These are phyloP conservation scores for Crotalus horridus DNA, from an alignment of 2,113 vertebrate genomes.

Conservation along the genomic window DNA sequence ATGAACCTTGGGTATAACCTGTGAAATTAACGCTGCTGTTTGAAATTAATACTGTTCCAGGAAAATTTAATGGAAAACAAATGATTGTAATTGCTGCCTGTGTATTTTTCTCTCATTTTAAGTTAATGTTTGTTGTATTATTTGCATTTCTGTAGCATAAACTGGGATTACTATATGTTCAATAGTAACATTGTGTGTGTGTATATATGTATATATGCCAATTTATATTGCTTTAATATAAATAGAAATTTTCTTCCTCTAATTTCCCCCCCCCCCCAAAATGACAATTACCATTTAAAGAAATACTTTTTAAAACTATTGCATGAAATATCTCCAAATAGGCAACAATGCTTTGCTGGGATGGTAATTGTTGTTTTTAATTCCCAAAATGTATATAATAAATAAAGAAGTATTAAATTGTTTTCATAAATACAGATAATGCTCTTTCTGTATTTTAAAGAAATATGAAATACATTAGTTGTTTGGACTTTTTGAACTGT, in stretches of 20 bases:
- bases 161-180: slow-evolving; percentile 3
- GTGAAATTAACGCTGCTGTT: background rate
- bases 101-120: background rate
- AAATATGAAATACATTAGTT: slow-evolving; percentile 5
- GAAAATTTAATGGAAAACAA: background rate
- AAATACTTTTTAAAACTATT: background rate
- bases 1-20: background rate
- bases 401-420: background rate
- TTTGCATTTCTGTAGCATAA: slow-evolving; percentile 2
- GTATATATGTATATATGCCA: background rate
- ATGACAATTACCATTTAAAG: background rate
- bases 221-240: slow-evolving; percentile 27
- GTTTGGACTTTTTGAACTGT: slow-evolving; percentile 4
- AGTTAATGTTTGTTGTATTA: background rate
- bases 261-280: background rate
- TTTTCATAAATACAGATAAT: background rate
- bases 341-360: slow-evolving; percentile 5
- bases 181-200: background rate
- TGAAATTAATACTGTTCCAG: background rate
- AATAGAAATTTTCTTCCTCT: slow-evolving; percentile 6
- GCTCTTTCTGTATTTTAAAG: slow-evolving; percentile 26
- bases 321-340: slow-evolving; percentile 26
- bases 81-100: background rate
- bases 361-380: slow-evolving; percentile 27
- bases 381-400: slow-evolving; percentile 15